Conservation (phyloP, 1,140 invertebrate genomes). For the Acromyrmex charruanus region DNA sequence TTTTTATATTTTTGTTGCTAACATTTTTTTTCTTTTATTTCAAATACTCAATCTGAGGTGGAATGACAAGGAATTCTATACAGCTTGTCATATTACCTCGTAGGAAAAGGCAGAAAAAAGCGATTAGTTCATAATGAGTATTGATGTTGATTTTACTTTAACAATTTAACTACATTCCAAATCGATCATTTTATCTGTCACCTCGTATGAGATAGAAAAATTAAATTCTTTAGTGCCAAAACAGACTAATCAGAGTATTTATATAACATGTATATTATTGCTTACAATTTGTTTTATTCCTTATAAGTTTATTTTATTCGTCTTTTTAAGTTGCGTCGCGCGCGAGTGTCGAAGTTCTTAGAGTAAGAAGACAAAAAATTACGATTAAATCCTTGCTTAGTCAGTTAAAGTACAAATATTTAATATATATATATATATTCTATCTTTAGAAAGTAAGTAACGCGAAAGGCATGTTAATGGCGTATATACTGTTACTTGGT, state of each 20-base stretch:
- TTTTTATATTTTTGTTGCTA: slow-evolving; percentile 57
- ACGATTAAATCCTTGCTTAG: slow-evolving; percentile 85
- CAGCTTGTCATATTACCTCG: slow-evolving; percentile 36
- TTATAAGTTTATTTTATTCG: slow-evolving; percentile 76
- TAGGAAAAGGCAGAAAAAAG: slow-evolving; percentile 31
- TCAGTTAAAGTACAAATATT: slow-evolving; percentile 87
- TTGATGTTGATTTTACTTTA: slow-evolving; percentile 54
- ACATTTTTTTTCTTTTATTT: slow-evolving; percentile 48
- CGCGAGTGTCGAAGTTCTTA: slow-evolving; percentile 72
- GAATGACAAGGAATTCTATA: slow-evolving; percentile 50
- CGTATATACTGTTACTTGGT: slow-evolving; percentile 78
- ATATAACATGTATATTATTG: slow-evolving; percentile 61
- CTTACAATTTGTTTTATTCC: slow-evolving; percentile 65
- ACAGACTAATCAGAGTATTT: slow-evolving; percentile 66
- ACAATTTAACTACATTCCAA: slow-evolving; percentile 65
- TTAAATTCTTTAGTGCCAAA: slow-evolving; percentile 82
- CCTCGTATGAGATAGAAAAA: slow-evolving; percentile 31
- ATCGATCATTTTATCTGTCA: slow-evolving; percentile 54
- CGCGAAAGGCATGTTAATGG: slow-evolving; percentile 74
- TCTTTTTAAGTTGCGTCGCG: slow-evolving; percentile 63
- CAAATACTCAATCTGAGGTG: slow-evolving; percentile 67
- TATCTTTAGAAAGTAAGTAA: slow-evolving; percentile 82
- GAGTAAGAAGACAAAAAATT: slow-evolving; percentile 68
- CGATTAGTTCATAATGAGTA: slow-evolving; percentile 51
- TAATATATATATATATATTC: slow-evolving; percentile 81